Base-by-base conservation (phyloP, 2,797 vertebrate species). In the Peromyscus attwateri region DNA sequence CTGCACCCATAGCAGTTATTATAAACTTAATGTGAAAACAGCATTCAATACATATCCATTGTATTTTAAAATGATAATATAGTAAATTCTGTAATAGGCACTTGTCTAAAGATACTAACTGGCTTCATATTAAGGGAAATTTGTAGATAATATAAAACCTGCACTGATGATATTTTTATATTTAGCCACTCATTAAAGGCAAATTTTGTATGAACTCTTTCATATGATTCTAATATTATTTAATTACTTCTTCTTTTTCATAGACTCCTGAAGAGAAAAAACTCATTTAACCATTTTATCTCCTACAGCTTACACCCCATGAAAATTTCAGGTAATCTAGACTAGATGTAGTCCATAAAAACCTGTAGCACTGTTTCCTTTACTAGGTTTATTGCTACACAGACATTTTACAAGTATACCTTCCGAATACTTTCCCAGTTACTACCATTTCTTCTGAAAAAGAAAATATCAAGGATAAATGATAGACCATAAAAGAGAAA, bases 401-500 rank as follows among this genome's bases (percentile, higher is more conserved):
- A 52, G 49, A 70, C 3, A 87, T 66, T 81, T 94, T 96, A 62
- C 3, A 96, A 92, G 21, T 4, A 52, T 75, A 31, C 79, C 12
- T 92, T 89, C 52, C 66, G 57, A n/a, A 52, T 19, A 76, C 7
- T 73, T 90, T 2, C 11, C 29, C 71, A 14, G 40, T 73, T n/a
- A 73, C 34, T 84, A 43, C 29, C 21, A 87, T 64, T 93, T 40
- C 8, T 34, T 66, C 17, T 73, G 16, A 21, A 87, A 71, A 89
- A 84, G 89, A 31, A 92, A 77, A 81, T 4, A 73, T 3, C 4
- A 80, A 87, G 17, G 66, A 87, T 96, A 91, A 94, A 90, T 96
- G 89, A 80, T 81, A 88, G 60, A 57, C 66, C 34, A 87, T 94
- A 93, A 93, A 89, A 93, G 23, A 12, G 60, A 96, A 93, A 92